These are phyloP conservation scores for Meloidogyne hapla DNA, from an alignment of 1,140 invertebrate species.

Conservation along the genomic window DNA sequence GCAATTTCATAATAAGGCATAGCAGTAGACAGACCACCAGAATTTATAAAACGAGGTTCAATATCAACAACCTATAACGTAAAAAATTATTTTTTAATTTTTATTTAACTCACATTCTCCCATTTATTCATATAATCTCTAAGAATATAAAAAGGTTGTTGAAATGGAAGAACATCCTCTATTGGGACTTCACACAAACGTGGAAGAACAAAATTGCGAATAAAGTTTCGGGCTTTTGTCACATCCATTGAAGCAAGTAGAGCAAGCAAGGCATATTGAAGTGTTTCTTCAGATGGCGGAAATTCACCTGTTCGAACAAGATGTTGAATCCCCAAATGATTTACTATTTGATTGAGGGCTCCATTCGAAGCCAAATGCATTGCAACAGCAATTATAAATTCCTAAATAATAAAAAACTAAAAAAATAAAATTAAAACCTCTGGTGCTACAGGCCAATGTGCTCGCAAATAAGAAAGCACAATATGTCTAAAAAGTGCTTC, in stretches of 20 bases:
- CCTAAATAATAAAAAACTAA: slow-evolving; percentile 9
- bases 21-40: slow-evolving; percentile 44
- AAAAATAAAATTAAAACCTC: slow-evolving; percentile 15
- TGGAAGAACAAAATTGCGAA: slow-evolving; percentile 40
- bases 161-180: slow-evolving; percentile 58
- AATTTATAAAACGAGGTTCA: slow-evolving; percentile 49
- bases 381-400: slow-evolving; percentile 42
- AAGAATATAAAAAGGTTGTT: slow-evolving; percentile 51
- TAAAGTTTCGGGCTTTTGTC: slow-evolving; percentile 35
- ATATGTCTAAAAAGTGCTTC: slow-evolving; percentile 17
- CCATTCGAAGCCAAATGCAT: slow-evolving; percentile 11
- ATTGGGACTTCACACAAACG: slow-evolving; percentile 31
- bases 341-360: slow-evolving; percentile 29
- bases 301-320: slow-evolving; percentile 47
- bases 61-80: slow-evolving; percentile 37
- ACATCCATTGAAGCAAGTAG: slow-evolving; percentile 35
- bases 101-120: slow-evolving; percentile 16
- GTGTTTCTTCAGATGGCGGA: slow-evolving; percentile 33
- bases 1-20: slow-evolving; percentile 58
- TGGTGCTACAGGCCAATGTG: slow-evolving; percentile 47
- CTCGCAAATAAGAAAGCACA: slow-evolving; percentile 33
- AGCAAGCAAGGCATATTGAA: slow-evolving; percentile 32
- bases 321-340: slow-evolving; percentile 40
- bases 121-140: slow-evolving; percentile 46
- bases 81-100: not conserved